Evolutionary conservation across 2,797 vertebrate genomes (phyloP).

Genomic region (Holocentrus rufus): DNA sequence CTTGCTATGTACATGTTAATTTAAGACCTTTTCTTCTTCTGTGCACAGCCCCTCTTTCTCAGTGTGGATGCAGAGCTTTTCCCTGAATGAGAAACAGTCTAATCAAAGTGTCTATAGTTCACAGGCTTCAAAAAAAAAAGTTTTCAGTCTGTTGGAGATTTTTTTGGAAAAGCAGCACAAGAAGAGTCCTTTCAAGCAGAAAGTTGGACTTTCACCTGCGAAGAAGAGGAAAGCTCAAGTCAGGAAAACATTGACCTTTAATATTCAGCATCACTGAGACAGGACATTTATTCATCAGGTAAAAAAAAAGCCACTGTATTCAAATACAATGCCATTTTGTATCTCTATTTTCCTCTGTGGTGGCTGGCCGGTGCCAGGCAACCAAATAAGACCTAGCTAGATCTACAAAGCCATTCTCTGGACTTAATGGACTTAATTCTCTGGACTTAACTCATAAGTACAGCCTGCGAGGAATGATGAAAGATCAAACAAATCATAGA

Average conservation of each 20-base stretch:
- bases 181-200: background rate
- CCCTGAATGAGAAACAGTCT: slow-evolving; percentile 67
- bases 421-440: too few species aligned
- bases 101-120: slow-evolving; percentile 46
- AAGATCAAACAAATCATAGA: background rate
- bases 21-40: slow-evolving; percentile 50
- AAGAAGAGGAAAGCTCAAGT: background rate
- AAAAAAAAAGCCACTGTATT: background rate
- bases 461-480: background rate
- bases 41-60: slow-evolving; percentile 46
- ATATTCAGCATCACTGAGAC: background rate
- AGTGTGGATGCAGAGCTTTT: slow-evolving; percentile 34
- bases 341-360: slow-evolving; percentile 6
- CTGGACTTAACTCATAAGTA: background rate
- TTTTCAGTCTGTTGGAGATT: slow-evolving; percentile 40
- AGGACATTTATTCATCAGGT: background rate
- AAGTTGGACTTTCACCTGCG: slow-evolving; percentile 35
- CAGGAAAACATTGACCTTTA: too few species aligned
- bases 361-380: background rate
- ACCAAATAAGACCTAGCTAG: background rate
- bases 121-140: background rate
- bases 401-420: background rate
- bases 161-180: slow-evolving; percentile 12
- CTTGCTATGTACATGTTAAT: slow-evolving; percentile 52
- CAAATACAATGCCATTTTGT: background rate